Evolutionary conservation across 2,797 vertebrate genomes (phyloP).

Genomic region (Pteronotus mesoamericanus): DNA sequence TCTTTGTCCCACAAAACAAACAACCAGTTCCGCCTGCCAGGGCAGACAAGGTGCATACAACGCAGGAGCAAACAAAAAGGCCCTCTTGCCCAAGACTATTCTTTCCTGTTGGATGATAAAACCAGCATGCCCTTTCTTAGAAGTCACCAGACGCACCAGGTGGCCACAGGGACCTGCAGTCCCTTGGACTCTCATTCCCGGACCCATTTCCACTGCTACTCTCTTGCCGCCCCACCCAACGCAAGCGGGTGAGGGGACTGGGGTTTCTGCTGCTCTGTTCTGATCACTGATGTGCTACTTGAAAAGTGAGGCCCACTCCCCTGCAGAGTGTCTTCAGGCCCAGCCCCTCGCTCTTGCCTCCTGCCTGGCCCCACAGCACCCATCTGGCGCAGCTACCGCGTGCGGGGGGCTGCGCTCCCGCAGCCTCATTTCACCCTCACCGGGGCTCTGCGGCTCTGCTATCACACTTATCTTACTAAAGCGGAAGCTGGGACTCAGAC

Average conservation of each 20-base stretch:
- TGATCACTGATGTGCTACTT: not conserved
- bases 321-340: fast-evolving
- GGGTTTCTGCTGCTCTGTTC: not conserved
- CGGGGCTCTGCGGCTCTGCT: not conserved
- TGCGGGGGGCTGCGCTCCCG: not conserved
- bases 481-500: not conserved
- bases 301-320: not conserved
- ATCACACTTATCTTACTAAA: not conserved
- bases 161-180: not conserved
- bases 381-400: not conserved
- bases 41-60: not conserved
- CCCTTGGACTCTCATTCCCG: not conserved
- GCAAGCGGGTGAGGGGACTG: fast-evolving
- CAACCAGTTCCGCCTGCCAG: slow-evolving; percentile 43
- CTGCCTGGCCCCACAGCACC: not conserved
- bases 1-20: slow-evolving; percentile 67
- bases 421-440: fast-evolving
- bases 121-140: not conserved
- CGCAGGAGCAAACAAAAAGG: slow-evolving; percentile 41
- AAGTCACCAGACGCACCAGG: slow-evolving; percentile 7
- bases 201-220: not conserved
- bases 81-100: not conserved
- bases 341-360: not conserved
- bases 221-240: fast-evolving
- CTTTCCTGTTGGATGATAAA: slow-evolving; percentile 18